Conservation (phyloP, 2,797 vertebrate species). For the Paguma larvata region DNA sequence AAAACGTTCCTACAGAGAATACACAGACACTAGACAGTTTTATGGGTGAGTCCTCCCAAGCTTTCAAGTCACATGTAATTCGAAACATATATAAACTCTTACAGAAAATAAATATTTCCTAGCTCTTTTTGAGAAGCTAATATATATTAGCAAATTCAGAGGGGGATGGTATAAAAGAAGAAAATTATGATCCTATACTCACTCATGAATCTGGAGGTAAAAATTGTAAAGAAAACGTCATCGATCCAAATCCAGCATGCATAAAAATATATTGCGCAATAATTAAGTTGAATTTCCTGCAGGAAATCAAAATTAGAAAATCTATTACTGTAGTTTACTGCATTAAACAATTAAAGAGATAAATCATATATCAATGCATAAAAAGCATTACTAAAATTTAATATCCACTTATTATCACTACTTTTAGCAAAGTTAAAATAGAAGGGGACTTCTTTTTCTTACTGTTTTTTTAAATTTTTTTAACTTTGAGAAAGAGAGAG, state of each 20-base stretch:
- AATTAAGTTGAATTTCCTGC: background rate
- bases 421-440: background rate
- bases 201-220: background rate
- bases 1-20: background rate
- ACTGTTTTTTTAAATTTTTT: too few species aligned
- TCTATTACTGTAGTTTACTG: background rate
- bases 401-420: background rate
- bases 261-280: background rate
- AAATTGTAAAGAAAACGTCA: background rate
- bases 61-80: background rate
- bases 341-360: background rate
- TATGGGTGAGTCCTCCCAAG: background rate
- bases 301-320: background rate
- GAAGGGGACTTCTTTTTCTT: background rate
- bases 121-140: background rate
- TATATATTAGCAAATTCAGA: background rate
- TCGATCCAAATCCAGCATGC: background rate
- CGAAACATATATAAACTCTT: background rate
- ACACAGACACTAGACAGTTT: background rate
- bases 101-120: slow-evolving; percentile 11
- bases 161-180: background rate
- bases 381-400: background rate
- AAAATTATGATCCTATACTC: background rate
- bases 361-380: background rate
- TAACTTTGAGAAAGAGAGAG: too few species aligned